A percentile compares a stretch with the other conserved stretches of the same genome.
phyloP scores from a whole-genome alignment of 1,140 invertebrate genomes.

The Lucilia sericata region DNA sequence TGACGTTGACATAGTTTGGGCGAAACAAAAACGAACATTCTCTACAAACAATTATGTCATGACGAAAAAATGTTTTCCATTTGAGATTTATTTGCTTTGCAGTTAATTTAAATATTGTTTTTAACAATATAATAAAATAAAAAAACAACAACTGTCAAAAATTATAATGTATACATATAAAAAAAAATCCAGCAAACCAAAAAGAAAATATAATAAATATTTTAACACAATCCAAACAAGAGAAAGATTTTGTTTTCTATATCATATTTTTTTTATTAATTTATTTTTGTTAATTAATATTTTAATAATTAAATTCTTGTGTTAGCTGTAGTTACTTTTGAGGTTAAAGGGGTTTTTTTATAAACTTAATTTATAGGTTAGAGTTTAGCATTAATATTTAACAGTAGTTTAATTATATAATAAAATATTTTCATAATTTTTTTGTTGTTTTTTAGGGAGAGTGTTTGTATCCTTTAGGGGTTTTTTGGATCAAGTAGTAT shows the following conservation, averaged over 20 bases:
- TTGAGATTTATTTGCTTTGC: constrained; percentile 7
- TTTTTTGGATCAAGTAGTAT: not conserved
- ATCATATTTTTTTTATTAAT: too few species aligned
- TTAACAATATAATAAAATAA: constrained; percentile 2
- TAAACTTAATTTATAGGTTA: too few species aligned
- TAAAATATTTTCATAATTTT: too few species aligned
- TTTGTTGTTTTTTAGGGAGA: not conserved
- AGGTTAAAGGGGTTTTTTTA: too few species aligned
- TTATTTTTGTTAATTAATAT: too few species aligned
- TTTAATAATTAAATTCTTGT: too few species aligned
- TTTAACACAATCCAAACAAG: too few species aligned
- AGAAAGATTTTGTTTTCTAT: too few species aligned
- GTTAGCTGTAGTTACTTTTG: too few species aligned
- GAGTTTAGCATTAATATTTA: too few species aligned
- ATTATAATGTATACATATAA: not conserved
- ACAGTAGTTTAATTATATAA: too few species aligned
- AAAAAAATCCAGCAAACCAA: not conserved
- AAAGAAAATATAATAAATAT: not conserved
- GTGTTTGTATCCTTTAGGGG: not conserved
- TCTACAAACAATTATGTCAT: constrained; percentile 33
- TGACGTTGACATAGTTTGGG: not conserved
- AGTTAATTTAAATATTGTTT: not conserved
- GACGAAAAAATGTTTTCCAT: constrained; percentile 33
- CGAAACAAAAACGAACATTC: not conserved
- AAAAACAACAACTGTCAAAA: constrained; percentile 19